phyloP scores from a whole-genome alignment of 2,888 invertebrate species.

The Lasius platythorax region DNA sequence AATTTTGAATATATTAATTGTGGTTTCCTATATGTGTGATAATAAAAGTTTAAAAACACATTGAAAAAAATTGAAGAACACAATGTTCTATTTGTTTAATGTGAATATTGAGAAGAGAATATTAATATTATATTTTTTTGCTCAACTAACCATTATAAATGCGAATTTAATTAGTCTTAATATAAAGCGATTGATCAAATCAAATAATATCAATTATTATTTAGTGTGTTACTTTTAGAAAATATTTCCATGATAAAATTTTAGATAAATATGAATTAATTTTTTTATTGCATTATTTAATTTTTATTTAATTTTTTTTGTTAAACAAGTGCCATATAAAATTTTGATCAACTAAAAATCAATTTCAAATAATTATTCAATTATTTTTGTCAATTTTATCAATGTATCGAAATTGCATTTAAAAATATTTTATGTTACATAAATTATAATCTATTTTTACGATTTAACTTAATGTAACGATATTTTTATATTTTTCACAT shows the following conservation, averaged over 20 bases:
- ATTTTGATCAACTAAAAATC: neutral
- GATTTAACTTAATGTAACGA: neutral
- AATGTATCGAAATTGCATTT: neutral
- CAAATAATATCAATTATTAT: neutral
- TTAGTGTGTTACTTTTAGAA: neutral
- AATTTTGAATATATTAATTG: slow-evolving; percentile 31
- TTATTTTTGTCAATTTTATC: neutral
- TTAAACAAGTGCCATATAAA: neutral
- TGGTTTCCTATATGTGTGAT: neutral
- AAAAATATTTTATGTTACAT: neutral
- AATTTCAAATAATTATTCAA: neutral
- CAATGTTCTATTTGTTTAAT: slow-evolving; percentile 1
- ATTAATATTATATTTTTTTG: neutral
- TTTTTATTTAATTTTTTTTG: slow-evolving; percentile 4
- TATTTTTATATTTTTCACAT: slow-evolving; percentile 3
- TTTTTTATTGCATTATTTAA: neutral
- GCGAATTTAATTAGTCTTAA: neutral
- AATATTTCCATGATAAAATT: neutral
- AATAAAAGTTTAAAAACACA: neutral
- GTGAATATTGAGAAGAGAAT: neutral
- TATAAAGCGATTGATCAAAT: neutral
- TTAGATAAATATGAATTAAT: neutral
- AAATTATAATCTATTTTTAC: neutral
- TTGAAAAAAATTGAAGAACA: neutral
- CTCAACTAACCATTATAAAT: neutral